A percentile compares a stretch with the other conserved stretches of the same genome.
Conservation (phyloP, 1,140 invertebrate genomes). For the Cydia splendana region DNA sequence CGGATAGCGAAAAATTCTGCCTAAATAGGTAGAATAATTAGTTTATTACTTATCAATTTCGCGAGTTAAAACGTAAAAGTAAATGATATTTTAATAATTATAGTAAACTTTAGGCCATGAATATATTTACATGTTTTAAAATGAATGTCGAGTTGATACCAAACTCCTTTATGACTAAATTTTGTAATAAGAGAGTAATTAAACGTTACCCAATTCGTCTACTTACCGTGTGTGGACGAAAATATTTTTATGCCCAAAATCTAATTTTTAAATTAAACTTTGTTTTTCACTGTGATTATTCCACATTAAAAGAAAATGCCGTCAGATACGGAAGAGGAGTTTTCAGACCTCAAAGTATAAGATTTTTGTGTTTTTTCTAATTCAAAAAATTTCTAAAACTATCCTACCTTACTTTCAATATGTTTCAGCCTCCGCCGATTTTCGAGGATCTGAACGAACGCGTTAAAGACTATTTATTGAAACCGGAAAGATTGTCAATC, state of each 20-base stretch:
- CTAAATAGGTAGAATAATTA: background rate
- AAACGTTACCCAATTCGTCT: background rate
- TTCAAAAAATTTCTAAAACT: slow-evolving; percentile 12
- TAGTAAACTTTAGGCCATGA: no score
- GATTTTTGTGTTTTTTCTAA: slow-evolving; percentile 41
- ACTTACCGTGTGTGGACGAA: background rate
- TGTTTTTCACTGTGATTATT: slow-evolving; percentile 14
- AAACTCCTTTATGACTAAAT: no score
- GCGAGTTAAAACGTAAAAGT: no score
- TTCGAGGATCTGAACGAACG: slow-evolving; percentile 69
- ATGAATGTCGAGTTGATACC: no score
- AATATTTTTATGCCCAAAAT: background rate
- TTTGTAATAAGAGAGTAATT: background rate
- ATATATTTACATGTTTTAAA: no score
- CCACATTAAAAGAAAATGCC: slow-evolving; percentile 43
- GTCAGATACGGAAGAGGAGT: slow-evolving; percentile 45
- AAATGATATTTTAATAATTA: no score
- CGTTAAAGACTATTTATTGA: slow-evolving; percentile 67
- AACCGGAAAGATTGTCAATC: slow-evolving; percentile 69
- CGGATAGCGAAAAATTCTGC: background rate
- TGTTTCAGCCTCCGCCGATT: slow-evolving; percentile 70
- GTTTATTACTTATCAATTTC: no score
- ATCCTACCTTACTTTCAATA: slow-evolving; percentile 29
- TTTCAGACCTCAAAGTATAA: slow-evolving; percentile 45
- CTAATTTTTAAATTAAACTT: slow-evolving; percentile 10